A percentile compares a stretch with the other conserved stretches of the same genome.
Conservation (phyloP, 2,888 invertebrate species). For the Gandaritis pyraliata region DNA sequence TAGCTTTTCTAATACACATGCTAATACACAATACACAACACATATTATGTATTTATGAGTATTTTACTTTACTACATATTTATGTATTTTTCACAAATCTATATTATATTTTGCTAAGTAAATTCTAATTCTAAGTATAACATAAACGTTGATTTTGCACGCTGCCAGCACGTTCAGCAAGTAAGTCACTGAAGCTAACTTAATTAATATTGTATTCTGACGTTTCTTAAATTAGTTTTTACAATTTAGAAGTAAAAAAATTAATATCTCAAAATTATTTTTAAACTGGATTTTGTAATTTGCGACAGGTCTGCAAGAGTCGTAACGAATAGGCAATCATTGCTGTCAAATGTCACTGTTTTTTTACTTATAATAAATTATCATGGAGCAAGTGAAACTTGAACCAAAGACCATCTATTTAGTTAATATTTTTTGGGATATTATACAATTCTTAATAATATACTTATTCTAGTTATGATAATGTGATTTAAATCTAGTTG, state of each 20-base stretch:
- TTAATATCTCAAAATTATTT: too few relatives aligned
- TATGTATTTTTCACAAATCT: conserved; percentile 1
- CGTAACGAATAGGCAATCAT: too few relatives aligned
- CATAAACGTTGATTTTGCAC: conserved; percentile 68
- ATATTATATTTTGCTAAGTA: conserved; percentile 17
- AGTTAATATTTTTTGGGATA: too few relatives aligned
- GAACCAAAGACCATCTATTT: too few relatives aligned
- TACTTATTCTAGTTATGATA: too few relatives aligned
- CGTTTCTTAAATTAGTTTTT: neutral
- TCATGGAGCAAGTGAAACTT: too few relatives aligned
- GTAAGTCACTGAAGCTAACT: conserved; percentile 75
- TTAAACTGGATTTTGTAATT: too few relatives aligned
- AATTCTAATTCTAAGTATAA: conserved; percentile 42
- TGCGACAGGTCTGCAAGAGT: too few relatives aligned
- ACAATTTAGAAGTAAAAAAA: neutral
- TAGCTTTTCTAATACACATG: conserved; percentile 5
- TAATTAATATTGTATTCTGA: conserved; percentile 3
- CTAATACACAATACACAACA: conserved; percentile 16
- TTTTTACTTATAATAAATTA: too few relatives aligned
- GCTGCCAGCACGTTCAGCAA: conserved; percentile 87
- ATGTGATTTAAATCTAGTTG: too few relatives aligned
- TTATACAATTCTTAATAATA: too few relatives aligned
- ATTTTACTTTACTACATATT: conserved; percentile 8
- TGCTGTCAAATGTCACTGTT: too few relatives aligned
- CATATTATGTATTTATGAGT: conserved; percentile 10